These are phyloP conservation scores for Chiloscyllium punctatum DNA, from an alignment of 2,797 vertebrate species.

Conservation along the genomic window DNA sequence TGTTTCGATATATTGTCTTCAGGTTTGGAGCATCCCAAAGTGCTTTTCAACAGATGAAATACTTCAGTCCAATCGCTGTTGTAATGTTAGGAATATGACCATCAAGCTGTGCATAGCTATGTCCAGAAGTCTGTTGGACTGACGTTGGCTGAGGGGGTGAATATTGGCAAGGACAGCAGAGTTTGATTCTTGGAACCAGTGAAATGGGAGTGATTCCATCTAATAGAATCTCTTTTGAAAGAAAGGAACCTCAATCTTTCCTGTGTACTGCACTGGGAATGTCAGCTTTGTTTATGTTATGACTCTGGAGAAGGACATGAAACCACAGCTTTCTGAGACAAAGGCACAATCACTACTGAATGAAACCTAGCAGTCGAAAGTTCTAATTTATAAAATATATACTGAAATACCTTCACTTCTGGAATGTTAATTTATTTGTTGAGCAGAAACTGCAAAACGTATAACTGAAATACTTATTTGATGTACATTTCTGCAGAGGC, in stretches of 20 bases:
- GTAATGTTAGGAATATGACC: background rate
- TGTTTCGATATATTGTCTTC: background rate
- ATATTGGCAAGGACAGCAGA: too few relatives aligned
- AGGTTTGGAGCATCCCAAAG: background rate
- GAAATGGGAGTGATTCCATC: too few relatives aligned
- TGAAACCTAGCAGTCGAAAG: background rate
- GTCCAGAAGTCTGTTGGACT: background rate
- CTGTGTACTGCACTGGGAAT: too few relatives aligned
- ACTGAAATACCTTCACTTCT: background rate
- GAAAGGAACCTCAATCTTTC: too few relatives aligned
- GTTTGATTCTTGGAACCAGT: too few relatives aligned
- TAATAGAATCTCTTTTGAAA: too few relatives aligned
- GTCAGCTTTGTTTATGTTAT: too few relatives aligned
- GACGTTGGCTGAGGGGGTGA: background rate
- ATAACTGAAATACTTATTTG: background rate
- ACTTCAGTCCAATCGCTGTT: background rate
- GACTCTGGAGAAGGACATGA: too few relatives aligned
- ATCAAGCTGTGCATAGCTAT: background rate
- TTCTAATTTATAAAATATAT: background rate
- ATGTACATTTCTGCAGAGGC: background rate
- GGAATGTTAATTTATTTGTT: background rate
- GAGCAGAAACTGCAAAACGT: background rate
- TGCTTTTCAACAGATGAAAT: background rate
- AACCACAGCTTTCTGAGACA: too few relatives aligned
- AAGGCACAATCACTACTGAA: background rate